Percentiles rank a stretch among this genome's conserved stretches.
Evolutionary conservation across 2,113 vertebrate species (phyloP).

Genomic region (Tonatia bakeri): DNA sequence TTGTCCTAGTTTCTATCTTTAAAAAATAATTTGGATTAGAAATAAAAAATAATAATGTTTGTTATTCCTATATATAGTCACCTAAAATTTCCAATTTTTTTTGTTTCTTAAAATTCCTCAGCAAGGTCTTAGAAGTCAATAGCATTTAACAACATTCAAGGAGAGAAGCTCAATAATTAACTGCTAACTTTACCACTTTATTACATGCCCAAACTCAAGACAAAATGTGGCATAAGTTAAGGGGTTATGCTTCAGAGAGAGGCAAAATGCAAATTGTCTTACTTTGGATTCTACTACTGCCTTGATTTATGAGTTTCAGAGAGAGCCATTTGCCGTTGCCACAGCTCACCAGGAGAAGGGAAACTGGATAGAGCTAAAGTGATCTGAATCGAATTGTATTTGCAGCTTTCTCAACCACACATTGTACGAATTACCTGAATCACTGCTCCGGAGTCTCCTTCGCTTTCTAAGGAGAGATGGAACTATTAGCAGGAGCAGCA

Average conservation of each 20-base stretch:
- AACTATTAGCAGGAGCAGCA: neutral
- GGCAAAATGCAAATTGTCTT: neutral
- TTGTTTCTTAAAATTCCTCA: neutral
- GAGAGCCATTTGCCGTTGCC: neutral
- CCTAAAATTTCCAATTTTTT: neutral
- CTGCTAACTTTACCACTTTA: neutral
- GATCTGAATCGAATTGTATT: neutral
- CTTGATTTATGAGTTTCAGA: constrained; percentile 16
- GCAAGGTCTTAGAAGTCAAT: neutral
- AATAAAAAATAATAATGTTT: neutral
- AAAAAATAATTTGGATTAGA: neutral
- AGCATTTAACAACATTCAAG: neutral
- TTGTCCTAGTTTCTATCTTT: neutral
- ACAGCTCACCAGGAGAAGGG: neutral
- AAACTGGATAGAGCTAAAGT: neutral
- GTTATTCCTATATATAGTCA: neutral
- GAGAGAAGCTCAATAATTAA: neutral
- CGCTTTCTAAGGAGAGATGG: neutral
- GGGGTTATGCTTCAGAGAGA: neutral
- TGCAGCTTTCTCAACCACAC: neutral
- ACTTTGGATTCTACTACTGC: neutral
- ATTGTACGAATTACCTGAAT: neutral
- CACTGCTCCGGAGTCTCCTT: neutral
- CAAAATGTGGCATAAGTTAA: neutral
- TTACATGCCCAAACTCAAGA: neutral